A percentile compares a stretch with the other conserved stretches of the same genome.
Conservation (phyloP, 2,888 invertebrate species). For the Xestia sexstrigata region DNA sequence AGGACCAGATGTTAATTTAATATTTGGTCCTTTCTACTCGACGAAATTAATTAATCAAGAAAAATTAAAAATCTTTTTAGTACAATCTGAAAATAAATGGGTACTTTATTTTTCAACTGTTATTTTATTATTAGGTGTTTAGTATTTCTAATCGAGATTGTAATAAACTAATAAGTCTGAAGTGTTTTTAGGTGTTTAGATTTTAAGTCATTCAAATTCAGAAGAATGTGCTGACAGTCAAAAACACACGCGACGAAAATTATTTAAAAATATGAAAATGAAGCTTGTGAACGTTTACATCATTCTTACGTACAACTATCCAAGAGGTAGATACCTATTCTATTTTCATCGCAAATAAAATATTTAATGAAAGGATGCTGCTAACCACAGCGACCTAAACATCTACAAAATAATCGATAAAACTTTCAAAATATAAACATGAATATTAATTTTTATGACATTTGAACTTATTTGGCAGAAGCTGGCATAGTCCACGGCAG, state of each 20-base stretch:
- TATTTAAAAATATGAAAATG: not conserved
- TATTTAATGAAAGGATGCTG: constrained; percentile 26
- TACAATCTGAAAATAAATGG: not conserved
- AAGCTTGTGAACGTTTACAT: not conserved
- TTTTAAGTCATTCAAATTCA: not conserved
- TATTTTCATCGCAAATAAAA: constrained; percentile 26
- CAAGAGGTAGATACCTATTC: not conserved
- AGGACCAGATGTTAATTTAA: not conserved
- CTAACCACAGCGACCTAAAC: constrained; percentile 9
- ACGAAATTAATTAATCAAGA: not conserved
- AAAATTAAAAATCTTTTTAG: not conserved
- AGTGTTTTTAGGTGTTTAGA: not conserved
- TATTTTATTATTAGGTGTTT: not conserved
- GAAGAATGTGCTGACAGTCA: not conserved
- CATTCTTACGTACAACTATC: not conserved
- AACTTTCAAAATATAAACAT: not conserved
- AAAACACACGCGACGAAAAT: too few species aligned
- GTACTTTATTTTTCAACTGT: too few species aligned
- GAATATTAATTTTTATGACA: not conserved
- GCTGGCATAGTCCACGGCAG: too few species aligned
- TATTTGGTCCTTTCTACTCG: not conserved
- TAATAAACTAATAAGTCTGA: not conserved
- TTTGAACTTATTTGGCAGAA: not conserved
- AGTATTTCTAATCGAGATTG: not conserved
- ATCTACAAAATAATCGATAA: not conserved